Evolutionary conservation across 2,113 vertebrate genomes (phyloP).

Genomic region (Oryzias woworae): DNA sequence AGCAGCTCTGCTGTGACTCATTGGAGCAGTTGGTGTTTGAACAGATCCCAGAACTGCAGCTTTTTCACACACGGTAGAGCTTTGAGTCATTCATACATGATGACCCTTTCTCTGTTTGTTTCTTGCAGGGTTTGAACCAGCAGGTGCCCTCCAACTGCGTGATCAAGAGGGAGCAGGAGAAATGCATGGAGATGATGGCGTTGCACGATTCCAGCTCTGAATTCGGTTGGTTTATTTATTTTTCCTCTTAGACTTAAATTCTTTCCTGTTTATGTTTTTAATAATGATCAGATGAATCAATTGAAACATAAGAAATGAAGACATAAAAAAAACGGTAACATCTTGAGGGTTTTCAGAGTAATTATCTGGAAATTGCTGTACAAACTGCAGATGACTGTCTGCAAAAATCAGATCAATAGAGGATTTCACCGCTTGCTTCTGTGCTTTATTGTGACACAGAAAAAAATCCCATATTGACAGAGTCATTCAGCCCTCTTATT

Average conservation of each 20-base stretch:
- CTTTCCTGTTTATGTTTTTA: neutral
- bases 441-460: neutral
- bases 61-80: conserved; percentile 30
- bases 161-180: conserved; percentile 70
- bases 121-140: conserved; percentile 50
- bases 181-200: conserved; percentile 66
- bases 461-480: neutral
- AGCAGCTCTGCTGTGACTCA: conserved; percentile 19
- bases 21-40: conserved; percentile 38
- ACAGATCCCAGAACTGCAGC: conserved; percentile 29
- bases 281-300: neutral
- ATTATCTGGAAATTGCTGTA: conserved; percentile 12
- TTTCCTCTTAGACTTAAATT: neutral
- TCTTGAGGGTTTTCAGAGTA: conserved; percentile 1
- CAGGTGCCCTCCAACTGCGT: conserved; percentile 64
- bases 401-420: neutral
- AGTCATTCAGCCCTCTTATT: conserved; percentile 9
- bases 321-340: conserved; percentile 10
- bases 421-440: neutral
- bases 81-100: conserved; percentile 17
- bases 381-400: conserved; percentile 17
- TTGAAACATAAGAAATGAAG: neutral
- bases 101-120: conserved; percentile 9
- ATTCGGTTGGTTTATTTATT: conserved; percentile 39
- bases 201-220: conserved; percentile 34